A percentile compares a stretch with the other conserved stretches of the same genome.
Evolutionary conservation across 2,888 invertebrate genomes (phyloP).

Genomic region (Dicycla oo): DNA sequence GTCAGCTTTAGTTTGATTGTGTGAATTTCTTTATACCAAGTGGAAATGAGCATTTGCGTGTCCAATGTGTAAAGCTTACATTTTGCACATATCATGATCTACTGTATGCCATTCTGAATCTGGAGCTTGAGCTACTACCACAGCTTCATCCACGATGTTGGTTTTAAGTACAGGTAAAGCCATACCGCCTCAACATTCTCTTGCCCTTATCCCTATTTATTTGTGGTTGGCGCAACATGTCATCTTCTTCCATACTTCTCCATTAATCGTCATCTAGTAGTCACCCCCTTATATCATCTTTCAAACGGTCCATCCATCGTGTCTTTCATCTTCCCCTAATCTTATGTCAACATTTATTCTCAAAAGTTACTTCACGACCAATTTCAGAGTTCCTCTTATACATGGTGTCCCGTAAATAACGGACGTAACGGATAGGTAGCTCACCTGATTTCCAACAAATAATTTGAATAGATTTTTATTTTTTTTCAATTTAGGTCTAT

Average conservation of each 20-base stretch:
- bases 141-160: neutral
- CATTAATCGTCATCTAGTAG: neutral
- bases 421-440: too few species aligned
- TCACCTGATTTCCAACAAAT: too few species aligned
- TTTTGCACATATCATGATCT: neutral
- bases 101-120: neutral
- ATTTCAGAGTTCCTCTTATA: too few species aligned
- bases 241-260: neutral
- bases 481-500: too few species aligned
- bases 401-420: too few species aligned
- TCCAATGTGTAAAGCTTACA: neutral
- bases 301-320: neutral
- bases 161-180: neutral
- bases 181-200: neutral
- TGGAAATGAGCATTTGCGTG: neutral
- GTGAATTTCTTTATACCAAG: neutral
- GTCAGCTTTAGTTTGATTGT: neutral
- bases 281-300: too few species aligned
- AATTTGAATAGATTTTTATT: too few species aligned
- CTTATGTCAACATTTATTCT: neutral
- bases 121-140: neutral
- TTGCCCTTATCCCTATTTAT: neutral
- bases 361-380: neutral
- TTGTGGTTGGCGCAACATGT: neutral
- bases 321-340: neutral